phyloP scores from a whole-genome alignment of 2,113 vertebrate genomes.

The Columbina picui region DNA sequence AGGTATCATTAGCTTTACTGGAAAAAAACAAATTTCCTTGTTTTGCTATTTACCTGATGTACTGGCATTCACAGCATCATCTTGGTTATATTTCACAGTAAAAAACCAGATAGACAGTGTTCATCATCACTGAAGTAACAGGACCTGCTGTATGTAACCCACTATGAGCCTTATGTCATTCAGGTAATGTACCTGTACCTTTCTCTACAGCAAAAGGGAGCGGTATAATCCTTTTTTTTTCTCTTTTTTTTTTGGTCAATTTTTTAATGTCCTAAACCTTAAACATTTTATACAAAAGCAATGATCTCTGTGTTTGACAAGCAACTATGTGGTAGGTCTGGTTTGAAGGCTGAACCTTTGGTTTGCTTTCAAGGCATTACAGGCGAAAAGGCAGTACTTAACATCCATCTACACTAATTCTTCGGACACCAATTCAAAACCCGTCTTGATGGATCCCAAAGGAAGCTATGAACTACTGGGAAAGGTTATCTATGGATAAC shows the following conservation, averaged over 20 bases:
- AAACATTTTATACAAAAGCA: not conserved
- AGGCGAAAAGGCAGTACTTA: not conserved
- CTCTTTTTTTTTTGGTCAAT: not conserved
- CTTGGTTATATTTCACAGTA: not conserved
- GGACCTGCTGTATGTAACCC: not conserved
- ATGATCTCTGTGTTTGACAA: not conserved
- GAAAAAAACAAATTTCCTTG: not conserved
- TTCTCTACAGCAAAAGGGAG: not conserved
- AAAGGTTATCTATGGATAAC: not conserved
- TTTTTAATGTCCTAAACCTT: not conserved
- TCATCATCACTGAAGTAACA: not conserved
- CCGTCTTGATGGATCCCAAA: not conserved
- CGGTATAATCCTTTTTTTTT: not conserved
- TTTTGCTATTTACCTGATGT: not conserved
- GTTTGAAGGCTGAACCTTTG: not conserved
- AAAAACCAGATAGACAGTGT: not conserved
- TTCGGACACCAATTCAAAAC: not conserved
- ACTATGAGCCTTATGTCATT: not conserved
- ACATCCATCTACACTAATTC: not conserved
- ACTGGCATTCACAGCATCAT: not conserved
- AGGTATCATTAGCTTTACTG: not conserved
- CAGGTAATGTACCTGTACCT: not conserved
- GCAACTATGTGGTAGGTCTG: not conserved
- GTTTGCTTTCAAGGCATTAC: not conserved
- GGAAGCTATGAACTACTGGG: not conserved